These are phyloP conservation scores for Bursaphelenchus okinawaensis DNA, from an alignment of 2,888 invertebrate genomes.

Conservation along the genomic window DNA sequence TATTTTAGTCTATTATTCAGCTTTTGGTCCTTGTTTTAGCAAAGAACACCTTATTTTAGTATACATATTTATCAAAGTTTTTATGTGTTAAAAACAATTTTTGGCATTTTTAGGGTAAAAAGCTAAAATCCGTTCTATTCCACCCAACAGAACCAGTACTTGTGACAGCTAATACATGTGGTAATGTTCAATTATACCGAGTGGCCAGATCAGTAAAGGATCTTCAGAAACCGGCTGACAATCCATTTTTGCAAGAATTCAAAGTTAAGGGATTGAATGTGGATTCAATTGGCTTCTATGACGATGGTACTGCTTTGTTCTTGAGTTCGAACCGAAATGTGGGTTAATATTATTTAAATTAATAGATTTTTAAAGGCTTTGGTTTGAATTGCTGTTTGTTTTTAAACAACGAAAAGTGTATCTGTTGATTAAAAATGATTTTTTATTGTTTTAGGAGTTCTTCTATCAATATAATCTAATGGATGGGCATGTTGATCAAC, in stretches of 20 bases:
- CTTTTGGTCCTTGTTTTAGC: no score
- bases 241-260: constrained; percentile 31
- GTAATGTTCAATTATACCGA: constrained; percentile 21
- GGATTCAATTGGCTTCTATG: constrained; percentile 21
- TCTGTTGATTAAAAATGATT: no score
- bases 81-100: not conserved
- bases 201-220: constrained; percentile 18
- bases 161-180: constrained; percentile 18
- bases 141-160: constrained; percentile 32
- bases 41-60: not conserved
- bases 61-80: not conserved
- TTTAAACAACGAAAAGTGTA: no score
- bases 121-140: constrained; percentile 23
- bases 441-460: constrained; percentile 17
- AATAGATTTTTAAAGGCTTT: not conserved
- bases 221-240: constrained; percentile 16
- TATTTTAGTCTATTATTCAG: no score
- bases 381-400: no score
- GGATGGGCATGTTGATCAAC: constrained; percentile 4
- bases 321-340: constrained; percentile 8
- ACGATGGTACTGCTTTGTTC: constrained; percentile 23
- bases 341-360: not conserved
- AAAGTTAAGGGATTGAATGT: constrained; percentile 19
- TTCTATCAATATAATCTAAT: constrained; percentile 25
- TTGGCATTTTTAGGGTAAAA: constrained; percentile 14